phyloP scores from a whole-genome alignment of 2,113 vertebrate species.

The Dicentrarchus labrax region DNA sequence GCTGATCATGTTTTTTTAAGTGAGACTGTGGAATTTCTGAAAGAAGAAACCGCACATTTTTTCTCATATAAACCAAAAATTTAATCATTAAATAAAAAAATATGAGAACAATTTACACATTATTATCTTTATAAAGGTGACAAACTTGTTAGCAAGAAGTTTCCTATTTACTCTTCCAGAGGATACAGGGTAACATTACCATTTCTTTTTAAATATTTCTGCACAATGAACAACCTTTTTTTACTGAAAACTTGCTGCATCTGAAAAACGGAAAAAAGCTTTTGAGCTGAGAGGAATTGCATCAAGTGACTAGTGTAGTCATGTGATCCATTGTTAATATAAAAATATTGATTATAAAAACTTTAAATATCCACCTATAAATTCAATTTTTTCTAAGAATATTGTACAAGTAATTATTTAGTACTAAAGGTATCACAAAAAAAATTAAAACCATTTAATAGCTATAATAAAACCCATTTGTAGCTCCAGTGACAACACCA shows the following conservation, averaged over 20 bases:
- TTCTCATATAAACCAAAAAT: no score
- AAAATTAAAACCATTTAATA: no score
- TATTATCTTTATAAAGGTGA: slow-evolving; percentile 7
- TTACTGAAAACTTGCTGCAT: no score
- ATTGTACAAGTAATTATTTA: background rate
- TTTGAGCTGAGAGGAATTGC: background rate
- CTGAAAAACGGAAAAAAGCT: background rate
- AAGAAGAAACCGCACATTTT: background rate
- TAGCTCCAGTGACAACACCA: slow-evolving; percentile 18
- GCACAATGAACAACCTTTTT: no score
- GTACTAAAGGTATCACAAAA: background rate
- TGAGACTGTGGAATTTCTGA: background rate
- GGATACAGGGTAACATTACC: background rate
- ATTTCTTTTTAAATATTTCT: background rate
- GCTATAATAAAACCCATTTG: background rate
- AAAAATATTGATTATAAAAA: background rate
- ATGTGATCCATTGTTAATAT: background rate
- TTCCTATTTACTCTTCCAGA: background rate
- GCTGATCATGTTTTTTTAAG: no score
- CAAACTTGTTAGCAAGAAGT: background rate
- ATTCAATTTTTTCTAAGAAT: background rate
- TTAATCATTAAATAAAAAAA: background rate
- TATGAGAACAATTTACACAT: background rate
- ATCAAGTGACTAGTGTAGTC: background rate
- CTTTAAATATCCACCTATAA: background rate